These are phyloP conservation scores for Incurvaria masculella DNA, from an alignment of 2,888 invertebrate genomes.

Conservation along the genomic window DNA sequence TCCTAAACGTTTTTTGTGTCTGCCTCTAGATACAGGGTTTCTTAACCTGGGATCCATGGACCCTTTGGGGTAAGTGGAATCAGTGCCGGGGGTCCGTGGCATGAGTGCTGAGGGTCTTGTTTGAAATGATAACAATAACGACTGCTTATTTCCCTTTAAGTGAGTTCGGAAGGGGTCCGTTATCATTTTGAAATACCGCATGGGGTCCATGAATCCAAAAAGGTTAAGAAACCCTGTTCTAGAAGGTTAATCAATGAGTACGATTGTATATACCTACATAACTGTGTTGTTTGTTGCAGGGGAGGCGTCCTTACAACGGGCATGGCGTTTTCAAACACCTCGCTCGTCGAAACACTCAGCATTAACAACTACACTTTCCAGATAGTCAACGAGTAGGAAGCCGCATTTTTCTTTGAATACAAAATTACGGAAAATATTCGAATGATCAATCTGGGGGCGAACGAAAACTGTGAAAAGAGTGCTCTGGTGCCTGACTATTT, in stretches of 20 bases:
- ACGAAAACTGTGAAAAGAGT: too few relatives aligned
- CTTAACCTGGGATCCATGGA: constrained; percentile 67
- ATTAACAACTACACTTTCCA: constrained; percentile 72
- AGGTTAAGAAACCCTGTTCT: too few relatives aligned
- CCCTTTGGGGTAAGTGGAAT: constrained; percentile 57
- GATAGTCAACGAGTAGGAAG: constrained; percentile 33
- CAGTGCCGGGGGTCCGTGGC: too few relatives aligned
- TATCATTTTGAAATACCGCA: too few relatives aligned
- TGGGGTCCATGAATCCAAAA: too few relatives aligned
- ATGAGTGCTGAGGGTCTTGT: too few relatives aligned
- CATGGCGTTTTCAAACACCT: constrained; percentile 80
- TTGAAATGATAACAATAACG: neutral
- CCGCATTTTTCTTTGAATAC: too few relatives aligned
- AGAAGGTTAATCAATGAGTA: neutral
- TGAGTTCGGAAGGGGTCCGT: too few relatives aligned
- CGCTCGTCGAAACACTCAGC: constrained; percentile 68
- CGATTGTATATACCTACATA: constrained; percentile 2
- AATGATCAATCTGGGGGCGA: too few relatives aligned
- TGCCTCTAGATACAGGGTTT: constrained; percentile 70
- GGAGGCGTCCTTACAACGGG: constrained; percentile 88
- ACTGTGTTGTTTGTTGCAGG: constrained; percentile 47
- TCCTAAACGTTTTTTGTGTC: constrained; percentile 66
- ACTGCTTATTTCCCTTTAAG: too few relatives aligned
- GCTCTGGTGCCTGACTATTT: too few relatives aligned
- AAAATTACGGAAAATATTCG: too few relatives aligned